A percentile compares a stretch with the other conserved stretches of the same genome.
Evolutionary conservation across 2,888 invertebrate genomes (phyloP).

Genomic region (Celastrina argiolus): DNA sequence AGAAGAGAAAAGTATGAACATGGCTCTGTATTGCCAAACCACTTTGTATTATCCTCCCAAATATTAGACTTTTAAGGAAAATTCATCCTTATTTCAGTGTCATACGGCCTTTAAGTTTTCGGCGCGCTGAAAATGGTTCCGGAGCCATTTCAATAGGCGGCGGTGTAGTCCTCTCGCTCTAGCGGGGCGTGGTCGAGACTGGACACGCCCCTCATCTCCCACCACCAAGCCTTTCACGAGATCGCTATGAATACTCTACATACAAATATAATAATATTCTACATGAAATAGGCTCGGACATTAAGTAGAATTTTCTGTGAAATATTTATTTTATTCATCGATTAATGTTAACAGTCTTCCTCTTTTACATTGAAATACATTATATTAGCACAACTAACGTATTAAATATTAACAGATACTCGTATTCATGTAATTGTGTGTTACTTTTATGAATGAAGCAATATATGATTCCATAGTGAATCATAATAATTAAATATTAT

Average conservation of each 20-base stretch:
- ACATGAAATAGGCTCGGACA: conserved; percentile 9
- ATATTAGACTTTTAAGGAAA: conserved; percentile 33
- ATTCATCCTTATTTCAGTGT: conserved; percentile 42
- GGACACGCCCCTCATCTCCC: conserved; percentile 53
- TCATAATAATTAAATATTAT: not conserved
- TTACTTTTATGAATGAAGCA: no score
- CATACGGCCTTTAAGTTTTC: conserved; percentile 32
- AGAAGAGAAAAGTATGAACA: conserved; percentile 49
- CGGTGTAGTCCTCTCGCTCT: conserved; percentile 55
- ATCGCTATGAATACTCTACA: conserved; percentile 33
- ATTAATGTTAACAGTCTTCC: not conserved
- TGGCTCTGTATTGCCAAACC: conserved; percentile 44
- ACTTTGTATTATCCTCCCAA: conserved; percentile 22
- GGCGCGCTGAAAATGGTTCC: conserved; percentile 38
- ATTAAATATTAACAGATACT: not conserved
- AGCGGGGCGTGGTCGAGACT: conserved; percentile 58
- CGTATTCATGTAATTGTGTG: not conserved
- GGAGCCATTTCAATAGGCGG: conserved; percentile 58
- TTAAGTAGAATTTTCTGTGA: conserved; percentile 4
- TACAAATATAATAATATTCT: conserved; percentile 29
- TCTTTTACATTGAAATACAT: not conserved
- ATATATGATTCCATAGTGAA: not conserved
- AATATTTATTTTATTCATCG: conserved; percentile 10
- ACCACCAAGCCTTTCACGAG: conserved; percentile 37
- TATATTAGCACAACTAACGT: not conserved